A percentile compares a stretch with the other conserved stretches of the same genome.
These are phyloP conservation scores for Philopedon plagiatum DNA, from an alignment of 2,888 invertebrate genomes.

Conservation along the genomic window DNA sequence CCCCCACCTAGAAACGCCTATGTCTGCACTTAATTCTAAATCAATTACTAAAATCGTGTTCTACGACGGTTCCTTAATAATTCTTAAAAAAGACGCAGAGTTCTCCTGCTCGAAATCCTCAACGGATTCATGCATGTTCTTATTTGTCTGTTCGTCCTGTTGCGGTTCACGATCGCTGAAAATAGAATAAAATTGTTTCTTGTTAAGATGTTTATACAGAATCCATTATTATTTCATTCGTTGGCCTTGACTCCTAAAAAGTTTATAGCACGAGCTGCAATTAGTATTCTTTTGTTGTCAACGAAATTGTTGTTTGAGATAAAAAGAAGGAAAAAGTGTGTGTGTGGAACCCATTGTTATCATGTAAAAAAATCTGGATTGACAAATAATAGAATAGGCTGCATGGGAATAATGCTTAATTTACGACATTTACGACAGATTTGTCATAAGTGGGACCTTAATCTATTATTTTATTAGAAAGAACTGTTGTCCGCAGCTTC, in stretches of 20 bases:
- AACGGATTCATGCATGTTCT: conserved; percentile 34
- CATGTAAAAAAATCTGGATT: not conserved
- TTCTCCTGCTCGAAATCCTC: conserved; percentile 18
- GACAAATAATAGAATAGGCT: not conserved
- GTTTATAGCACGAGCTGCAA: conserved; percentile 8
- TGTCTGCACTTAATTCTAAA: not conserved
- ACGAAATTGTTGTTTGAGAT: not conserved
- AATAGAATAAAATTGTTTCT: conserved; percentile 31
- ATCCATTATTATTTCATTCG: conserved; percentile 29
- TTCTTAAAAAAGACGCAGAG: not conserved
- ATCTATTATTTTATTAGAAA: too few relatives aligned
- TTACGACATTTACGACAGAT: too few relatives aligned
- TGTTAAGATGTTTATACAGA: conserved; percentile 30
- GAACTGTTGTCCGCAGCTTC: too few relatives aligned
- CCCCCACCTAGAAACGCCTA: too few relatives aligned
- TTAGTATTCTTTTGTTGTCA: conserved; percentile 20
- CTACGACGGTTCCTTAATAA: conserved; percentile 6
- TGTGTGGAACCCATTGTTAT: conserved; percentile 12
- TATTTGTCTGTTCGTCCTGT: conserved; percentile 16
- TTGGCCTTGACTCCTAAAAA: conserved; percentile 25
- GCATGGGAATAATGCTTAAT: conserved; percentile 9
- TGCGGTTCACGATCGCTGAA: conserved; percentile 22
- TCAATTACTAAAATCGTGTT: not conserved
- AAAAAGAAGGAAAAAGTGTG: not conserved
- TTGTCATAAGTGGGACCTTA: too few relatives aligned